Evolutionary conservation across 2,888 invertebrate genomes (phyloP).

Genomic region (Scaptomyza cyrtandrae): DNA sequence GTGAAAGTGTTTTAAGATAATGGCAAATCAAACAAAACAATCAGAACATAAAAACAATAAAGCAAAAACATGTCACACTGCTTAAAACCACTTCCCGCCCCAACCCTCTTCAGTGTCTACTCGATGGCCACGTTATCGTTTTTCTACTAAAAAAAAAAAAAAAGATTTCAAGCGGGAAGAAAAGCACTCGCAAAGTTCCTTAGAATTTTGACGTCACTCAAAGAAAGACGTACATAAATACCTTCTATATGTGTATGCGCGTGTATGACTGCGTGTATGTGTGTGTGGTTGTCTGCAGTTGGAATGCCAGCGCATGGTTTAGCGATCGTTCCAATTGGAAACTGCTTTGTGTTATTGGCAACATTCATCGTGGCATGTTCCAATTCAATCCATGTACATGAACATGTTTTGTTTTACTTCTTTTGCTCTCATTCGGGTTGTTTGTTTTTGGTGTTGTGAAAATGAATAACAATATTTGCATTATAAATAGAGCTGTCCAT

Average conservation of each 20-base stretch:
- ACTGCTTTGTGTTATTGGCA: conserved; percentile 43
- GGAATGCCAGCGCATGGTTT: conserved; percentile 26
- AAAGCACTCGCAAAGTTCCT: conserved; percentile 29
- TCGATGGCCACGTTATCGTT: conserved; percentile 62
- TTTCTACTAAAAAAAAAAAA: conserved; percentile 25
- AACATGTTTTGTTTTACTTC: conserved; percentile 8
- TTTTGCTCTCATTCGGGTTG: background rate
- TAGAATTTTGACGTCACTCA: conserved; percentile 38
- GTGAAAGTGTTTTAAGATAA: conserved; percentile 48
- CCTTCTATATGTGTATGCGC: background rate
- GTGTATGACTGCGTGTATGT: conserved; percentile 8
- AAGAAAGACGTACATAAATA: conserved; percentile 1
- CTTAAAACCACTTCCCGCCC: background rate
- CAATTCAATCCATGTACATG: conserved; percentile 3
- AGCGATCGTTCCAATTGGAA: conserved; percentile 52
- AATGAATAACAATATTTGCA: conserved; percentile 22
- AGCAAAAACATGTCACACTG: background rate
- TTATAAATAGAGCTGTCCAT: conserved; percentile 44
- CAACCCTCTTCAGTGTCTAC: background rate
- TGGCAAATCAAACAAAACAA: conserved; percentile 8
- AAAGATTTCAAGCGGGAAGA: conserved; percentile 1
- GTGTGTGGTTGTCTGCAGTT: conserved; percentile 9
- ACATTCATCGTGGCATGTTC: conserved; percentile 43
- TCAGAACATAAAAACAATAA: conserved; percentile 15
- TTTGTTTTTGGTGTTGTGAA: conserved; percentile 8